These are phyloP conservation scores for Stenolophus ochropezus DNA, from an alignment of 2,888 invertebrate species.

Conservation along the genomic window DNA sequence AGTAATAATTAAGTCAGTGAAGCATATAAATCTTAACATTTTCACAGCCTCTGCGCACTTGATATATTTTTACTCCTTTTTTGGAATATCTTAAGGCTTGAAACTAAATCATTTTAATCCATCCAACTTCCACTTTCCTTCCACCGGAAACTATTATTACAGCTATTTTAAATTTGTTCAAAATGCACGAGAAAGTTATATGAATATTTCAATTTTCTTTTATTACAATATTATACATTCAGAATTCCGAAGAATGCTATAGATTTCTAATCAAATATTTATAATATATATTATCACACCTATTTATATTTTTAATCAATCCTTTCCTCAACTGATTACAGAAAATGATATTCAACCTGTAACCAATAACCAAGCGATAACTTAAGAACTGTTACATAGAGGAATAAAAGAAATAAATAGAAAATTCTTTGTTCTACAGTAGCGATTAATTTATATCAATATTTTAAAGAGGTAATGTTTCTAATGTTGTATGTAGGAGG, in stretches of 20 bases:
- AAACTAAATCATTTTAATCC: not conserved
- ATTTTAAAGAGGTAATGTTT: no score
- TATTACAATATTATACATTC: not conserved
- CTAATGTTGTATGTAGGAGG: no score
- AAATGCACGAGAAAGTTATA: not conserved
- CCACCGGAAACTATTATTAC: not conserved
- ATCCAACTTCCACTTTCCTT: not conserved
- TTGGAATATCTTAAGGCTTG: not conserved
- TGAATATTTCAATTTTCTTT: not conserved
- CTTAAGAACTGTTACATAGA: no score
- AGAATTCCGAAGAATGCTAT: not conserved
- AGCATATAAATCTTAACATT: not conserved
- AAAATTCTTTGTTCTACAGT: no score
- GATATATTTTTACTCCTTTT: not conserved
- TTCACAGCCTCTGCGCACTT: not conserved
- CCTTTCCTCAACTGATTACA: no score
- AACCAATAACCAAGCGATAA: no score
- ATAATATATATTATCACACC: not conserved
- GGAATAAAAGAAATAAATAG: no score
- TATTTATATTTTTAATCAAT: not conserved
- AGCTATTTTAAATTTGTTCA: not conserved
- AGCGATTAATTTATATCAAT: no score
- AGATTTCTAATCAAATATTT: not conserved
- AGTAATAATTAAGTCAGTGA: not conserved
- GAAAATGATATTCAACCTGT: no score